Percentiles rank a stretch among this genome's conserved stretches.
Evolutionary conservation across 2,888 invertebrate species (phyloP).

Genomic region (Leistus spinibarbis): DNA sequence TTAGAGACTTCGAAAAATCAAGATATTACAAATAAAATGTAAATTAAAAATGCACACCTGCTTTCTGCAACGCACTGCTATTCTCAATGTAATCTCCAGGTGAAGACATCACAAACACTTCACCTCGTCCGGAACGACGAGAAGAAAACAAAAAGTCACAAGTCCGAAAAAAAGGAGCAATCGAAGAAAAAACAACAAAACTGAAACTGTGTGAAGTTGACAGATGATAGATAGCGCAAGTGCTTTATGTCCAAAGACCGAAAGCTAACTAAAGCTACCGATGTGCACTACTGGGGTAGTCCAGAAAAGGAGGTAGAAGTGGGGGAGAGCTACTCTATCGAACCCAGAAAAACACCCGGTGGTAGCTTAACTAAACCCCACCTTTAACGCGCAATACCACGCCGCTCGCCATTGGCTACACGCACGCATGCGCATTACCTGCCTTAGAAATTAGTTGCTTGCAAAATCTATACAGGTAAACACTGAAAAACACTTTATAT

Average conservation of each 20-base stretch:
- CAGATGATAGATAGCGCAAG: slow-evolving; percentile 22
- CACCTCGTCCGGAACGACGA: not conserved
- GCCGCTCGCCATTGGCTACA: slow-evolving; percentile 53
- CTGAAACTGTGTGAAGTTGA: not conserved
- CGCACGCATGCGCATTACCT: slow-evolving; percentile 59
- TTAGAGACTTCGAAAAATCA: too few relatives aligned
- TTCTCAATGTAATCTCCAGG: slow-evolving; percentile 1
- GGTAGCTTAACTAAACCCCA: slow-evolving; percentile 28
- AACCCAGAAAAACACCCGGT: slow-evolving; percentile 17
- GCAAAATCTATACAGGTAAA: slow-evolving; percentile 29
- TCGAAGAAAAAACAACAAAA: not conserved
- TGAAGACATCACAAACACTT: slow-evolving; percentile 9
- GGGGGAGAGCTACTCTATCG: slow-evolving; percentile 21
- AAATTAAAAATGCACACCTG: not conserved
- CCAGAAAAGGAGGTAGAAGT: slow-evolving; percentile 4
- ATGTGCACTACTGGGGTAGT: slow-evolving; percentile 28
- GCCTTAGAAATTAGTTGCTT: not conserved
- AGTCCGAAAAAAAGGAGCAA: not conserved
- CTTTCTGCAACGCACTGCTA: not conserved
- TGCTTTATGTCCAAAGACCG: slow-evolving; percentile 23
- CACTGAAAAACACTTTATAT: not conserved
- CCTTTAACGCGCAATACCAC: slow-evolving; percentile 2
- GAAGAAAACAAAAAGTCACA: not conserved
- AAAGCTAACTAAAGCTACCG: slow-evolving; percentile 36
- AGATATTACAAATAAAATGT: not conserved